These are phyloP conservation scores for Perca fluviatilis DNA, from an alignment of 2,113 vertebrate species.

Conservation along the genomic window DNA sequence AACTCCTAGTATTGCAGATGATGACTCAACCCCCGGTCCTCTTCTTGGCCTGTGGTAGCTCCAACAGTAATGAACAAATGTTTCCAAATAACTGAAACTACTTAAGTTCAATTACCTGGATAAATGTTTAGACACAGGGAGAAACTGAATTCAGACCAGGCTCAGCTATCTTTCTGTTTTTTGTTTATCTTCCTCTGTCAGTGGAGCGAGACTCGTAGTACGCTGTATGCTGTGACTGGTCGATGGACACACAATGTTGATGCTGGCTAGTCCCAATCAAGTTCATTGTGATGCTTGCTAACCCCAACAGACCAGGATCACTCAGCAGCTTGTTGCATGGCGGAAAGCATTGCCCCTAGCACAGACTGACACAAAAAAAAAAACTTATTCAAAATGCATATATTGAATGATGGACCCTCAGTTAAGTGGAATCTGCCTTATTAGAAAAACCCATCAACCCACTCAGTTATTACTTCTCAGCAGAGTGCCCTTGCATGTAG, in stretches of 20 bases:
- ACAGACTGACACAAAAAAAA: neutral
- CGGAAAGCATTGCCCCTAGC: neutral
- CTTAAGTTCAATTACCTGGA: conserved; percentile 20
- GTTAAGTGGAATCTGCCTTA: neutral
- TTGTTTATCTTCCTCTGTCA: neutral
- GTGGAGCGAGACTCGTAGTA: neutral
- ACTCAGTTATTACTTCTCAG: conserved; percentile 8
- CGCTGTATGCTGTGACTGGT: neutral
- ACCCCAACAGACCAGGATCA: conserved; percentile 6
- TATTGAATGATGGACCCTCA: conserved; percentile 11
- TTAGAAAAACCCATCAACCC: conserved; percentile 12
- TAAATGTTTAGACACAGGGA: neutral
- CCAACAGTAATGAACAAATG: neutral
- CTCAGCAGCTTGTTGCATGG: conserved; percentile 5
- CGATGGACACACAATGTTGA: conserved; percentile 17
- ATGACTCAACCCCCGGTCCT: neutral
- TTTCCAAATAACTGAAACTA: neutral
- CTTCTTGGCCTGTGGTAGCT: neutral
- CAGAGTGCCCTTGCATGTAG: neutral
- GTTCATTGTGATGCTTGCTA: conserved; percentile 25
- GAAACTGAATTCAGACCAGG: neutral
- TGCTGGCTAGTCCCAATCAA: conserved; percentile 20
- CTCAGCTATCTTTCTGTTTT: neutral
- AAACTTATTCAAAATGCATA: neutral
- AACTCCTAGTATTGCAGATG: neutral